These are phyloP conservation scores for Lophotriccus pileatus DNA, from an alignment of 2,797 vertebrate species.

Conservation along the genomic window DNA sequence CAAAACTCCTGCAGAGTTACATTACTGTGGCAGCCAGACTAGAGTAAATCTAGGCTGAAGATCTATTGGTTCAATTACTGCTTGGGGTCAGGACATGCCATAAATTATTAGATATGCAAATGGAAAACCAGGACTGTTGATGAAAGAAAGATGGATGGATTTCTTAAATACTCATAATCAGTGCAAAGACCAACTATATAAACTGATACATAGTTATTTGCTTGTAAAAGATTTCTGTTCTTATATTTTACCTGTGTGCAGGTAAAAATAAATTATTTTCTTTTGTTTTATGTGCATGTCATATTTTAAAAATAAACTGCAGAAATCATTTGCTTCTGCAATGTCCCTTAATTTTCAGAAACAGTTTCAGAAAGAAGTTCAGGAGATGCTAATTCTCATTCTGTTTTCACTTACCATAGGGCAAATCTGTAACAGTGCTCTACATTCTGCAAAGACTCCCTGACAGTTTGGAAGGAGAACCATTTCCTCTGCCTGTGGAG, in stretches of 20 bases:
- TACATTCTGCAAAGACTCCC: not conserved
- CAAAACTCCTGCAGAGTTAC: conserved; percentile 61
- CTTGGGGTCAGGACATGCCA: conserved; percentile 50
- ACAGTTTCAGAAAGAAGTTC: not conserved
- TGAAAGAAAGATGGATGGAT: conserved; percentile 59
- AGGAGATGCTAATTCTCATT: not conserved
- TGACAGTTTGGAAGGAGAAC: not conserved
- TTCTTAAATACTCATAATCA: conserved; percentile 53
- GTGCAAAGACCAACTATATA: not conserved
- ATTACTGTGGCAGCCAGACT: conserved; percentile 52
- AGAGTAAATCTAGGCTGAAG: conserved; percentile 45
- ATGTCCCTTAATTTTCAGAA: not conserved
- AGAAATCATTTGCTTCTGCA: not conserved
- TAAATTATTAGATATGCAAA: conserved; percentile 69
- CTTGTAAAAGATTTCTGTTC: not conserved
- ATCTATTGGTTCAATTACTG: conserved; percentile 66
- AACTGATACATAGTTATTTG: not conserved
- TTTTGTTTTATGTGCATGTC: rapidly evolving
- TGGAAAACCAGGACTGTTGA: conserved; percentile 36
- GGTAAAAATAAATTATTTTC: not conserved
- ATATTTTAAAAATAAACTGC: not conserved
- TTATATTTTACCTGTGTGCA: not conserved
- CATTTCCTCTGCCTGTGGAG: not conserved
- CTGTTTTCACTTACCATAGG: not conserved
- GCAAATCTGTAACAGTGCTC: not conserved